Percentiles rank a stretch among this genome's conserved stretches.
Evolutionary conservation across 2,888 invertebrate genomes (phyloP).

Genomic region (Myathropa florea): DNA sequence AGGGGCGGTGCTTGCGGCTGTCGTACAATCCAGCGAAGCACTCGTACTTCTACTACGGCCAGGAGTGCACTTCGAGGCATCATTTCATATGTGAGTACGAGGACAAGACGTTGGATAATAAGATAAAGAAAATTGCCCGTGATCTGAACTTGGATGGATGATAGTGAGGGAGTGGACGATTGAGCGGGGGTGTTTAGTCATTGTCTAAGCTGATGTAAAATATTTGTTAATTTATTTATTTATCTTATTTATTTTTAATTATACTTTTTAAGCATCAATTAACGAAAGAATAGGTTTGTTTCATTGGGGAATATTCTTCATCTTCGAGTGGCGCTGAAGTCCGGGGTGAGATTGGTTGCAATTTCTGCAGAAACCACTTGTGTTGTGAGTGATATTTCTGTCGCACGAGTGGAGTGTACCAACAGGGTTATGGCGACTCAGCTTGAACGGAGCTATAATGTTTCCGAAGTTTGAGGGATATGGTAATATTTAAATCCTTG

Average conservation of each 20-base stretch:
- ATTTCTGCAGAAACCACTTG: no score
- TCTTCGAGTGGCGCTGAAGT: no score
- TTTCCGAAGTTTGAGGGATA: no score
- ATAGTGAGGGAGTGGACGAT: not conserved
- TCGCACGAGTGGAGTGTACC: no score
- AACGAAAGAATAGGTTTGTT: not conserved
- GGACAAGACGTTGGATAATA: slow-evolving; percentile 84
- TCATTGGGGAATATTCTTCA: no score
- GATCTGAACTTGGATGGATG: slow-evolving; percentile 74
- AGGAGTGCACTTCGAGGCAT: slow-evolving; percentile 87
- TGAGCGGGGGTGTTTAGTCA: slow-evolving; percentile 30
- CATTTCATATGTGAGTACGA: slow-evolving; percentile 88
- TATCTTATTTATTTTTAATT: slow-evolving; percentile 19
- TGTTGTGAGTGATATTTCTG: no score
- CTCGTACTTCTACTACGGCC: slow-evolving; percentile 86
- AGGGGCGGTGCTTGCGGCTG: slow-evolving; percentile 87
- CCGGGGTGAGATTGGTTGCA: no score
- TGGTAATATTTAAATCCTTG: no score
- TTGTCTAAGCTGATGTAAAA: slow-evolving; percentile 1
- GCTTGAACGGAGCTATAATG: no score
- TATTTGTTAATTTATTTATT: slow-evolving; percentile 50
- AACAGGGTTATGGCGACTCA: no score
- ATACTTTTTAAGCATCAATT: not conserved
- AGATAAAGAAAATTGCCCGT: slow-evolving; percentile 83
- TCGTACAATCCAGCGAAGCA: slow-evolving; percentile 84